Evolutionary conservation across 2,888 invertebrate genomes (phyloP).

Genomic region (Protula sp.): DNA sequence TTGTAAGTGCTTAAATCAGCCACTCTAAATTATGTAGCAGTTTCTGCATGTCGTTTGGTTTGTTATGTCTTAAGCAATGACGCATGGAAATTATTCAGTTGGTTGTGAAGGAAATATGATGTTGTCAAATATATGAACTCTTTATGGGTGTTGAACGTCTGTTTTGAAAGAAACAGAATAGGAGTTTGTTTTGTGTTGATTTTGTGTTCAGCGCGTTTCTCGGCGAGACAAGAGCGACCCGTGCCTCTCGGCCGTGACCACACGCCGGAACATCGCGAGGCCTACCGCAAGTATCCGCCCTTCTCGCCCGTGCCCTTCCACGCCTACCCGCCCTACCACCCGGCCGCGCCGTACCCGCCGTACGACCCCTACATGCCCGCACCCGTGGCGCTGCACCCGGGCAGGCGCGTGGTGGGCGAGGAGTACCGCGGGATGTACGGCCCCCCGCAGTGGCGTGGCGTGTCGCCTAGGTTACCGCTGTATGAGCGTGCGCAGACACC

Average conservation of each 20-base stretch:
- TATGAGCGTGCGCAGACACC: neutral
- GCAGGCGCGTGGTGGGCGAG: neutral
- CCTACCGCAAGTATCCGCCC: neutral
- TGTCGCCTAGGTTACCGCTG: too few species aligned
- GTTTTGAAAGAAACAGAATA: too few species aligned
- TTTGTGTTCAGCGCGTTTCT: too few species aligned
- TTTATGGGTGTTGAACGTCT: too few species aligned
- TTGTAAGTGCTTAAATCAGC: slow-evolving; percentile 1
- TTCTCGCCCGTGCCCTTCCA: neutral
- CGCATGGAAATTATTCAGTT: too few species aligned
- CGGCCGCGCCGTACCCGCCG: neutral
- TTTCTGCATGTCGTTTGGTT: too few species aligned
- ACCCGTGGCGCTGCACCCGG: neutral
- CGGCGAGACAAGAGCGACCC: neutral
- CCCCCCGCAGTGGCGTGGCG: neutral
- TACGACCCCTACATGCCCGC: neutral
- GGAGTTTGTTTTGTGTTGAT: too few species aligned
- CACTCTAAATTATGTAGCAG: too few species aligned
- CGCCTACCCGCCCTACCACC: neutral
- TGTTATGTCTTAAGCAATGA: too few species aligned
- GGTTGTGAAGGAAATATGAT: too few species aligned
- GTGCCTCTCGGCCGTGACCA: slow-evolving; percentile 3
- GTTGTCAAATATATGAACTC: too few species aligned
- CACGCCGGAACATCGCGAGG: neutral
- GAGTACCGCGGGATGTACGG: neutral